Base-by-base conservation (phyloP, 2,888 invertebrate species). In the Pandemis heparana region DNA sequence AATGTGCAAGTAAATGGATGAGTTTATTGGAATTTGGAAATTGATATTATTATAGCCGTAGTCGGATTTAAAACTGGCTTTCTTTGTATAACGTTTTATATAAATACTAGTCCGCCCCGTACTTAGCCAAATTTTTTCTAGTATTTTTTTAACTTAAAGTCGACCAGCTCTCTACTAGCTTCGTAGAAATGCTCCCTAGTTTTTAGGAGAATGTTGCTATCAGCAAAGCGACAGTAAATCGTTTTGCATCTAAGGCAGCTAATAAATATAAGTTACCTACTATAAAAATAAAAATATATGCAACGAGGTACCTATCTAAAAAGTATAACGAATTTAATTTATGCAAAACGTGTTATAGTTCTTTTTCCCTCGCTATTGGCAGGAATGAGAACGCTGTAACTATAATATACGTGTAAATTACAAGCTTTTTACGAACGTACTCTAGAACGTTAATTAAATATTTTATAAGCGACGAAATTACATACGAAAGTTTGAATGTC, bases 81-180 rank as follows among this genome's bases (percentile, higher is more conserved):
- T 18, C 16, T 53, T 56, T 32, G 23, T 56, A 10, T 48, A n/a
- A 56, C 2, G 18, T 18, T 51, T 53, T 53, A 53, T 18, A 8
- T 60, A 39, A 56, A 23, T 23, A 23, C 69, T 74, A 67, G 56
- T 71, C 67, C 66, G 62, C 66, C 69, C 75, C 39, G 38, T 67
- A 64, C 66, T 64, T 65, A 70, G 75, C 75, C 72, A 75, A 75
- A 63, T 66, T 73, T 67, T 75, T 73, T 75, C 64, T 72, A 75
- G 75, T 39, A 65, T 59, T 72, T 69, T 68, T 73, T 59, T 39
- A 46, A 23, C 7, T 63, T 23, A 23, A 32, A 9, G 64, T 51
- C 51, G 38, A 64, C 48, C 7, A 5, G 43, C 46, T 64, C 46
- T 23, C 60, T 59, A 32, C 14, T 60, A 60, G 60, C 38, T 60